Base-by-base conservation (phyloP, 37 sponge, comb jelly and placozoan species). In the Mnemiopsis leidyi region DNA sequence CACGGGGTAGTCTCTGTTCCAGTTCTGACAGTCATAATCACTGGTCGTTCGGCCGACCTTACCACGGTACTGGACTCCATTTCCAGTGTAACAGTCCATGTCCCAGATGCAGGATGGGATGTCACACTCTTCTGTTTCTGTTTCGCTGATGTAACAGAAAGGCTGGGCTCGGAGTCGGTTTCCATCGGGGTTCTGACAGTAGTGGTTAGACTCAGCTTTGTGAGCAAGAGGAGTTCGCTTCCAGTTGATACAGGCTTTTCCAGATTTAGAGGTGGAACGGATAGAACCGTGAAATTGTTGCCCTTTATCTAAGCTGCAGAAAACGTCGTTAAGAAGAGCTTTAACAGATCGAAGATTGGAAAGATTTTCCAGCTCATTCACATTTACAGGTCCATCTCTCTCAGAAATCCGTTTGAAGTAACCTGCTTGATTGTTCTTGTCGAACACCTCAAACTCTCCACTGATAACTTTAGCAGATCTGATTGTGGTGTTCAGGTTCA, bases 71-170 rank as follows among this genome's bases (percentile, higher is more conserved):
- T 39, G 36, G 16, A 33, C 90, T 40, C 90, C 90, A 29, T 36
- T 85, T 9, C 90, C 90, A 1, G 90, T 85, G 29, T 39, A 85
- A 39, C 90, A 85, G 30, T 39, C 48, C 36, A 40, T 85, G 35
- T 85, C 90, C 90, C 90, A 85, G 90, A 85, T 9, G 36, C 90
- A 85, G 7, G n/a, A 35, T 23, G 90, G 90, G 29, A 85, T 85
- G 24, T 33, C 90, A 23, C 90, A 85, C 20, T 28, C 36, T 5
- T 33, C 35, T 5, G 90, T 40, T 40, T 85, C 90, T 25, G 90
- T 85, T 85, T 85, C 90, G 36, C 90, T 85, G 90, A 33, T 85
- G 90, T 85, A 85, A 37, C 90, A 85, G 90, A 85, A 85, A 3
- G 90, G 90, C 39, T 85, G 16, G 61, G 33, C 90, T 21, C 29